phyloP scores from a whole-genome alignment of 1,140 invertebrate genomes.

The Eulimnadia texana region DNA sequence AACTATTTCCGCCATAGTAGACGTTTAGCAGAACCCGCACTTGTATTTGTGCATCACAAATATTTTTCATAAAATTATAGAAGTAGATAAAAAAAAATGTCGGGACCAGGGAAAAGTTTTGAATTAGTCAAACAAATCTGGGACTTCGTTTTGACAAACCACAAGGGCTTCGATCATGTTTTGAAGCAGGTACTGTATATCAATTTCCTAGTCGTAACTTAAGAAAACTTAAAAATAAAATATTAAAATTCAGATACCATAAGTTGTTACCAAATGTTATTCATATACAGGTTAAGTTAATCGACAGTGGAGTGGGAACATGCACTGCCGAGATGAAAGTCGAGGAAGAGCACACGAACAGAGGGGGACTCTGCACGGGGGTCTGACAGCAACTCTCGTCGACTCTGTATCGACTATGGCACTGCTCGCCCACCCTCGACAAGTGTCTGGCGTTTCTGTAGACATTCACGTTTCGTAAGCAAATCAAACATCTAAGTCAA shows the following conservation, averaged over 20 bases:
- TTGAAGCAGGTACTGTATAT: background rate
- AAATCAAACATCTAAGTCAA: background rate
- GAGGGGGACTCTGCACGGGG: conserved; percentile 64
- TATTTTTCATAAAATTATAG: too few species aligned
- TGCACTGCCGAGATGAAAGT: conserved; percentile 62
- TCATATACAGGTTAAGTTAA: conserved; percentile 43
- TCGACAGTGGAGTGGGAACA: conserved; percentile 47
- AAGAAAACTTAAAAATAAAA: too few species aligned
- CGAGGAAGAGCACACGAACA: conserved; percentile 57
- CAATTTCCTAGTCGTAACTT: background rate
- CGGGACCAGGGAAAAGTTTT: background rate
- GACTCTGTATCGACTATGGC: conserved; percentile 71
- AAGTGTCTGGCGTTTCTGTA: conserved; percentile 51
- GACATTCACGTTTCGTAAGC: conserved; percentile 53
- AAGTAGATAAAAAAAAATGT: too few species aligned
- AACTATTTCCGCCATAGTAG: too few species aligned
- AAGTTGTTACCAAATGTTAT: too few species aligned
- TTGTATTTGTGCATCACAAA: too few species aligned
- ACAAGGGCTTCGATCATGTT: background rate
- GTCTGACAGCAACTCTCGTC: conserved; percentile 62
- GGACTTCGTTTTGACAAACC: background rate
- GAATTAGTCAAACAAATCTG: background rate
- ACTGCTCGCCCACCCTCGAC: conserved; percentile 39
- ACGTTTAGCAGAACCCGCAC: too few species aligned
- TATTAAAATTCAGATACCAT: too few species aligned